These are phyloP conservation scores for Pseudococcus longispinus DNA, from an alignment of 2,888 invertebrate species.

Conservation along the genomic window DNA sequence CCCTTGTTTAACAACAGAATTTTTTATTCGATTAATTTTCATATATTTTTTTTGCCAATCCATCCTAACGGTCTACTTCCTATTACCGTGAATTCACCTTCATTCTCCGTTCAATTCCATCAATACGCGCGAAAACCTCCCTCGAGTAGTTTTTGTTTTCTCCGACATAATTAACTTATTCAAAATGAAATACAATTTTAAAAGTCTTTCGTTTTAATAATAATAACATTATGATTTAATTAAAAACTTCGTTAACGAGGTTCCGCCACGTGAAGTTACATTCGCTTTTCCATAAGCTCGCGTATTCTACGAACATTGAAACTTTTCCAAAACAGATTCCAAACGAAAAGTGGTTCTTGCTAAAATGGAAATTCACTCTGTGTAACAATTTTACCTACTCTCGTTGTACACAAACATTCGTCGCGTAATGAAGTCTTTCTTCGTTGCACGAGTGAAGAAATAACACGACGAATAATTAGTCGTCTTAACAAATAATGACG, in stretches of 20 bases:
- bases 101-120: not conserved
- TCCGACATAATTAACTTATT: constrained; percentile 41
- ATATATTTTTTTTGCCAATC: not conserved
- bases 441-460: not conserved
- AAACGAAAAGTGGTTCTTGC: not conserved
- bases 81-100: not conserved
- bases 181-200: constrained; percentile 37
- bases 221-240: constrained; percentile 49
- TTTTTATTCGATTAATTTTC: not conserved
- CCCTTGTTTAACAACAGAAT: not conserved
- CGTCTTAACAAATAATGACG: not conserved
- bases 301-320: not conserved
- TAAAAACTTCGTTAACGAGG: constrained; percentile 50
- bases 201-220: constrained; percentile 39
- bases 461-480: not conserved
- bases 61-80: not conserved
- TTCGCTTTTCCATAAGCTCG: not conserved
- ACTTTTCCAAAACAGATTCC: not conserved
- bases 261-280: not conserved
- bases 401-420: not conserved
- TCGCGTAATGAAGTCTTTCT: not conserved
- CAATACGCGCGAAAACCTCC: not conserved
- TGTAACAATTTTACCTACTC: not conserved
- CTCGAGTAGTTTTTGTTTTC: constrained; percentile 7
- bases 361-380: not conserved